A percentile compares a stretch with the other conserved stretches of the same genome.
phyloP scores from a whole-genome alignment of 2,113 vertebrate genomes.

The Lasiurus borealis region DNA sequence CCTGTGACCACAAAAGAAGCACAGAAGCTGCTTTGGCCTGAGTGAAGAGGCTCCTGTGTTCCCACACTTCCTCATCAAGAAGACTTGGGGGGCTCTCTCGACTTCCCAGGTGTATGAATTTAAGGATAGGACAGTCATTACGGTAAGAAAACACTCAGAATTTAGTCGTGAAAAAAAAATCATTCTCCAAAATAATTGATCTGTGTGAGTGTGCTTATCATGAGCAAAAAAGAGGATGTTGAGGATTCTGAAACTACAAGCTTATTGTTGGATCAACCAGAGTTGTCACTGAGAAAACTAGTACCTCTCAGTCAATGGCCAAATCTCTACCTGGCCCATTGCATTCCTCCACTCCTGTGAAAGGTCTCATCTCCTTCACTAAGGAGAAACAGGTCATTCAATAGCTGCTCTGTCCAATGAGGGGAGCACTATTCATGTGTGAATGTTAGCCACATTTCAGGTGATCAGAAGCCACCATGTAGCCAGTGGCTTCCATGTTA shows the following conservation, averaged over 20 bases:
- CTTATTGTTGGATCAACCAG: neutral
- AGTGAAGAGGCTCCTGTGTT: neutral
- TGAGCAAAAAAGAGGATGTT: neutral
- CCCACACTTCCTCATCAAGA: neutral
- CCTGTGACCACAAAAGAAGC: neutral
- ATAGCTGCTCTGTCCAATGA: neutral
- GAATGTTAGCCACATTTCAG: neutral
- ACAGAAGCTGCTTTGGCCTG: neutral
- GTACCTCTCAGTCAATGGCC: neutral
- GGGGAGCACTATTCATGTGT: neutral
- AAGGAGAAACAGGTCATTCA: neutral
- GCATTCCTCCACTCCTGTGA: neutral
- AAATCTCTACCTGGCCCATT: neutral
- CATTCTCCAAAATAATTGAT: neutral
- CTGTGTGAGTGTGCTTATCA: neutral
- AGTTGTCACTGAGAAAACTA: neutral
- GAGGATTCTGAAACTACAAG: constrained; percentile 6
- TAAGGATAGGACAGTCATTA: neutral
- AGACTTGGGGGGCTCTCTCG: neutral
- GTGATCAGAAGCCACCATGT: neutral
- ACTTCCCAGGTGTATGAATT: neutral
- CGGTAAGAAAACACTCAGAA: neutral
- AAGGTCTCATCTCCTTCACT: neutral
- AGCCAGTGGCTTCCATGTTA: neutral
- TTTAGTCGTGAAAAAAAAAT: neutral